Evolutionary conservation across 2,113 vertebrate genomes (phyloP).

Genomic region (Oncorhynchus clarkii): DNA sequence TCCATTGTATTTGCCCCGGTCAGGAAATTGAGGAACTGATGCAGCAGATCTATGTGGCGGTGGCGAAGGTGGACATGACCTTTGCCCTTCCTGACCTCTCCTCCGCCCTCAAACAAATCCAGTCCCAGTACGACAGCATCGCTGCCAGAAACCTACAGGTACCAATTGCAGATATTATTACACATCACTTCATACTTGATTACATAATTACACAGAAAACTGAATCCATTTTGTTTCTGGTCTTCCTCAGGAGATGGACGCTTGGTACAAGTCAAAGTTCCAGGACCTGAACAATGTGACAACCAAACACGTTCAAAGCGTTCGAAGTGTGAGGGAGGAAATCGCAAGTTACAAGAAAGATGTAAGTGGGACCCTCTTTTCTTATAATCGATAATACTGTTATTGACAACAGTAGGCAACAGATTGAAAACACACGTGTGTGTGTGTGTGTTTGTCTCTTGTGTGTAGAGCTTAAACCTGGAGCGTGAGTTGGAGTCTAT

Average conservation of each 20-base stretch:
- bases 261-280: constrained; percentile 81
- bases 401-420: neutral
- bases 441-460: neutral
- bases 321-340: constrained; percentile 75
- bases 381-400: neutral
- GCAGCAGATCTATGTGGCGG: constrained; percentile 70
- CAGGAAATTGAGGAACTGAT: constrained; percentile 78
- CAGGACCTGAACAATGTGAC: constrained; percentile 77
- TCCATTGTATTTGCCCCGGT: constrained; percentile 35
- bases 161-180: neutral
- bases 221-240: neutral
- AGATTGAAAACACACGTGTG: neutral
- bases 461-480: constrained; percentile 65
- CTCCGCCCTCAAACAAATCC: constrained; percentile 79
- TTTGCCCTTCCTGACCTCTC: constrained; percentile 77
- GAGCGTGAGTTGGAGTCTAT: constrained; percentile 65
- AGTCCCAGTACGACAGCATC: constrained; percentile 80
- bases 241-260: constrained; percentile 73
- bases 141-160: constrained; percentile 85
- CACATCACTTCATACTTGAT: neutral
- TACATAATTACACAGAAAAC: neutral
- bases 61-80: constrained; percentile 60
- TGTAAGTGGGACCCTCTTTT: constrained; percentile 63
- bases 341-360: constrained; percentile 72
- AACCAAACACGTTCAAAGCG: constrained; percentile 69